phyloP scores from a whole-genome alignment of 2,113 vertebrate genomes.

The Capricornis sumatraensis region DNA sequence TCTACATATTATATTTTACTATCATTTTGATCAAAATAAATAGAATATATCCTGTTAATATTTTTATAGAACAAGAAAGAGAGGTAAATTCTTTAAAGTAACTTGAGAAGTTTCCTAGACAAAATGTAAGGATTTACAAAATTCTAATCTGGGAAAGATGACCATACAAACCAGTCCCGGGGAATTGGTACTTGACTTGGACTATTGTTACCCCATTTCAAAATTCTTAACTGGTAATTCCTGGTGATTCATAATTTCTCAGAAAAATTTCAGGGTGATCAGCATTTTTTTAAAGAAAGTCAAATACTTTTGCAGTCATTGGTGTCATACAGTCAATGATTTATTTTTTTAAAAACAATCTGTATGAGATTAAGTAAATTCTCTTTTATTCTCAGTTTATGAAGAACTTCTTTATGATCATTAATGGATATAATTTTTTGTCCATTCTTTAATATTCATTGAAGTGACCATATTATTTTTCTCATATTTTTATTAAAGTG shows the following conservation, averaged over 20 bases:
- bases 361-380: background rate
- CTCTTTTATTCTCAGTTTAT: background rate
- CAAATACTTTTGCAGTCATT: constrained; percentile 55
- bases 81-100: constrained; percentile 71
- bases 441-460: background rate
- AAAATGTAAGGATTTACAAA: constrained; percentile 66
- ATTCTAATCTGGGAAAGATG: constrained; percentile 76
- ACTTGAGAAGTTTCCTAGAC: constrained; percentile 69
- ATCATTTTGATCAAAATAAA: constrained; percentile 63
- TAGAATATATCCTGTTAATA: constrained; percentile 69
- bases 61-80: constrained; percentile 56
- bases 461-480: background rate
- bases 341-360: background rate
- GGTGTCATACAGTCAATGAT: constrained; percentile 42
- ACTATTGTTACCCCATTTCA: constrained; percentile 70
- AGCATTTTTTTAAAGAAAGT: constrained; percentile 58
- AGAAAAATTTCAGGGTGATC: constrained; percentile 68
- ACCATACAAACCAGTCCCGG: constrained; percentile 66
- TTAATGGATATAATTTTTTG: background rate
- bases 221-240: constrained; percentile 75
- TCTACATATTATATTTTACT: background rate
- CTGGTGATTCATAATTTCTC: constrained; percentile 62
- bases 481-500: background rate
- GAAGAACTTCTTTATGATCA: background rate
- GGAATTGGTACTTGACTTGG: constrained; percentile 71